Evolutionary conservation across 2,888 invertebrate genomes (phyloP).

Genomic region (Diaprepes abbreviatus): DNA sequence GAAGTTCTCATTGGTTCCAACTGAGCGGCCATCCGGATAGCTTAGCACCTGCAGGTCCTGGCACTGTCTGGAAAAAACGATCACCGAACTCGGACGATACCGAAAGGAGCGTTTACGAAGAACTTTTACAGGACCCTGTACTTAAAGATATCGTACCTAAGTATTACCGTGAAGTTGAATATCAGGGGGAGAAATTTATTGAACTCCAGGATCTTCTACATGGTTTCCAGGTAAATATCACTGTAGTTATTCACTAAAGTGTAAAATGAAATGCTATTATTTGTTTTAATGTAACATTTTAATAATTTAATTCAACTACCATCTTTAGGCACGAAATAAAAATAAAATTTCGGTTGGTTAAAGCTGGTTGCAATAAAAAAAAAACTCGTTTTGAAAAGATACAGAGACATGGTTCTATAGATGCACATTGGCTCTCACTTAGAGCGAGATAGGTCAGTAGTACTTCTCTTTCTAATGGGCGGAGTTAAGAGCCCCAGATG

Average conservation of each 20-base stretch:
- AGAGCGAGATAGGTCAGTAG: too few species aligned
- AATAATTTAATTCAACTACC: neutral
- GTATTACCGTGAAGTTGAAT: constrained; percentile 87
- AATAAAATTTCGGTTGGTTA: too few species aligned
- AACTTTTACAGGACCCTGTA: constrained; percentile 80
- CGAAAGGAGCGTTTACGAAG: constrained; percentile 85
- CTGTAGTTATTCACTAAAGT: too few species aligned
- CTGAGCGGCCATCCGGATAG: constrained; percentile 94
- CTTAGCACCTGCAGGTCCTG: constrained; percentile 92
- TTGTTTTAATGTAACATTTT: neutral
- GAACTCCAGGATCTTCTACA: constrained; percentile 95
- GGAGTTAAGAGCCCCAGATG: too few species aligned
- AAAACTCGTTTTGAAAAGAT: neutral
- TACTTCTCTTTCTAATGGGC: too few species aligned
- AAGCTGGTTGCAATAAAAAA: neutral
- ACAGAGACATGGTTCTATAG: too few species aligned
- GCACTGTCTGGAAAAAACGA: constrained; percentile 94
- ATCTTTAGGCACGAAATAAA: too few species aligned
- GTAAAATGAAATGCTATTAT: too few species aligned
- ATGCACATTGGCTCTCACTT: too few species aligned
- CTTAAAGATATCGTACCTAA: constrained; percentile 83
- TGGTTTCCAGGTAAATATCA: constrained; percentile 77
- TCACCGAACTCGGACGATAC: constrained; percentile 78
- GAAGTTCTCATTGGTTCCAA: constrained; percentile 86
- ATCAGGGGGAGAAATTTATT: constrained; percentile 87